phyloP scores from a whole-genome alignment of 2,797 vertebrate genomes.

The Propithecus perrieri region DNA sequence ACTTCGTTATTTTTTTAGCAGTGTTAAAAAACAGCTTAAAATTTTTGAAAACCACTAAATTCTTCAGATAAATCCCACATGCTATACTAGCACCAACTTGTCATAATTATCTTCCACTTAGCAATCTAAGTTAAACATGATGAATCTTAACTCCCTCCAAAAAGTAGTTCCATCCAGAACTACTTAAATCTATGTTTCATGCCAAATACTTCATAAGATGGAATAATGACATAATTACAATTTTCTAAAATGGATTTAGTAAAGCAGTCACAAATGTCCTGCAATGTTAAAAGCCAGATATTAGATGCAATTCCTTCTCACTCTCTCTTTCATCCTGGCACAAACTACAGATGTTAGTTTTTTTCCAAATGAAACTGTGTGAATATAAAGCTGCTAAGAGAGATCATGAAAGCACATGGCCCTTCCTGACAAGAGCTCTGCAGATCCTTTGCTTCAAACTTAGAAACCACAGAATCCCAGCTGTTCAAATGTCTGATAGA shows the following conservation, averaged over 20 bases:
- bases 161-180: background rate
- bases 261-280: conserved; percentile 19
- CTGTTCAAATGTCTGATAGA: conserved; percentile 76
- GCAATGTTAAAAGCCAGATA: conserved; percentile 49
- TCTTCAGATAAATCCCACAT: conserved; percentile 35
- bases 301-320: background rate
- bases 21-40: background rate
- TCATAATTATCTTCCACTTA: conserved; percentile 47
- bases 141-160: background rate
- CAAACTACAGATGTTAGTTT: conserved; percentile 41
- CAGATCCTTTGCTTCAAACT: conserved; percentile 58
- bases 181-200: conserved; percentile 35
- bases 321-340: background rate
- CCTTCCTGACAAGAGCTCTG: conserved; percentile 42
- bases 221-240: conserved; percentile 49
- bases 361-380: conserved; percentile 52
- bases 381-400: conserved; percentile 26
- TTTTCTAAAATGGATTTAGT: conserved; percentile 52
- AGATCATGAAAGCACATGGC: conserved; percentile 7
- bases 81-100: background rate
- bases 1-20: background rate
- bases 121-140: background rate
- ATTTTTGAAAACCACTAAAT: conserved; percentile 33
- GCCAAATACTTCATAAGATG: conserved; percentile 52
- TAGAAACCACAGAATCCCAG: conserved; percentile 73